Evolutionary conservation across 92 coral and sea anemone species (phyloP), one percentile per base, ranked within the genome.

Genomic region (Palythoa grandis): DNA sequence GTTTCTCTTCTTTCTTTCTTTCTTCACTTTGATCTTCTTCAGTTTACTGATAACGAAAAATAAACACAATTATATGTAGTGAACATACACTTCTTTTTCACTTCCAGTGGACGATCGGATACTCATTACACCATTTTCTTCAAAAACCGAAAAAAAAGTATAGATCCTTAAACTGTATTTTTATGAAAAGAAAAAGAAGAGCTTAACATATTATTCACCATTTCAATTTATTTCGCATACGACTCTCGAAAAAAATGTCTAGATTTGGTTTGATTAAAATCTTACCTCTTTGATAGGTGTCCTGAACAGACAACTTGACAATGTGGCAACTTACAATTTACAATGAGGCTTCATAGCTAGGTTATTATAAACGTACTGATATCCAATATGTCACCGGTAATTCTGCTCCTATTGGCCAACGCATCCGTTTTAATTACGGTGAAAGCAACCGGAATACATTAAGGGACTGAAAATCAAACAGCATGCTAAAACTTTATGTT

Each of bases 51-150:
- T 56, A 60, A 77, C 35, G 54, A 11, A 77, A 77, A 29, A 57
- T 38, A 77, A 77, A 77, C 52, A 77, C 82, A 15, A n/a, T n/a
- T n/a, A n/a, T n/a, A n/a, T n/a, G n/a, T 77, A 23, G 29, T 47
- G 16, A 63, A 16, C 10, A 16, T 52, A 24, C 70, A 66, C 25
- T 24, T 66, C 69, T 43, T 17, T n/a, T n/a, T n/a, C n/a, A n/a
- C n/a, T 73, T 54, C 57, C 43, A 54, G 14, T 23, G 23, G 24
- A 4, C 8, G 7, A 54, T 35, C 76, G 82, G 12, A 7, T 54
- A 14, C 15, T 16, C 37, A 15, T 57, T 29, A 37, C 24, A 54
- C 17, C n/a, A n/a, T 39, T 60, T 15, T 75, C 25, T 40, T 53
- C 24, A 29, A 54, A 35, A 60, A 56, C 39, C 23, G 24, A 52